Evolutionary conservation across 2,797 vertebrate species (phyloP).

Genomic region (Euphonia xanthogaster): DNA sequence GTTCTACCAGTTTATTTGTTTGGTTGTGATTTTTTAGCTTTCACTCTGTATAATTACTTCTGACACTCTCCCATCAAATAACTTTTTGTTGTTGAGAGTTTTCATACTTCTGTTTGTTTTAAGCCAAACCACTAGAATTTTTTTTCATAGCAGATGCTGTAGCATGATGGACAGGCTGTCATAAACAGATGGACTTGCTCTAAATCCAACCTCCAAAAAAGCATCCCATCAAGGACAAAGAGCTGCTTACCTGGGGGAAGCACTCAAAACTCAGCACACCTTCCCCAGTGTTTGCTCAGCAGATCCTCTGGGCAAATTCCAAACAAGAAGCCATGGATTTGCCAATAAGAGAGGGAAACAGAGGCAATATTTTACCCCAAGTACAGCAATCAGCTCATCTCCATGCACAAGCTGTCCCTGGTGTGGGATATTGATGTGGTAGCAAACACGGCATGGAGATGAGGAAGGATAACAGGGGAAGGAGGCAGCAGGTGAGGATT

Average conservation of each 20-base stretch:
- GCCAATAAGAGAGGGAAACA: background rate
- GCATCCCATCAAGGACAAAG: background rate
- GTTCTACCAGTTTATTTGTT: constrained; percentile 20
- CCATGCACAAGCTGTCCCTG: background rate
- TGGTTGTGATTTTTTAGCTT: constrained; percentile 12
- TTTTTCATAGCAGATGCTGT: background rate
- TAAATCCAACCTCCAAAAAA: background rate
- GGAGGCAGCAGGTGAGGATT: background rate
- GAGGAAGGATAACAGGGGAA: rapidly evolving
- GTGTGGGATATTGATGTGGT: background rate
- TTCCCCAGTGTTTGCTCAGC: background rate
- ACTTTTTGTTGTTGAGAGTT: background rate
- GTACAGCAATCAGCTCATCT: background rate
- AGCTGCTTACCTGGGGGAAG: background rate
- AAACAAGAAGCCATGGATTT: background rate
- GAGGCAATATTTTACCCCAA: background rate
- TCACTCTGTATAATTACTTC: constrained; percentile 24
- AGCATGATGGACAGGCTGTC: constrained; percentile 3
- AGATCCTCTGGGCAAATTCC: background rate
- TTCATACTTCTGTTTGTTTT: background rate
- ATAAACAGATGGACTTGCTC: constrained; percentile 38
- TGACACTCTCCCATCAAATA: constrained; percentile 19
- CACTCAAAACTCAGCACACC: background rate
- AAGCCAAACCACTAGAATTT: background rate
- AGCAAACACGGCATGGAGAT: background rate